Conservation (phyloP, 2,797 vertebrate genomes). For the Philypnodon macrostomus region DNA sequence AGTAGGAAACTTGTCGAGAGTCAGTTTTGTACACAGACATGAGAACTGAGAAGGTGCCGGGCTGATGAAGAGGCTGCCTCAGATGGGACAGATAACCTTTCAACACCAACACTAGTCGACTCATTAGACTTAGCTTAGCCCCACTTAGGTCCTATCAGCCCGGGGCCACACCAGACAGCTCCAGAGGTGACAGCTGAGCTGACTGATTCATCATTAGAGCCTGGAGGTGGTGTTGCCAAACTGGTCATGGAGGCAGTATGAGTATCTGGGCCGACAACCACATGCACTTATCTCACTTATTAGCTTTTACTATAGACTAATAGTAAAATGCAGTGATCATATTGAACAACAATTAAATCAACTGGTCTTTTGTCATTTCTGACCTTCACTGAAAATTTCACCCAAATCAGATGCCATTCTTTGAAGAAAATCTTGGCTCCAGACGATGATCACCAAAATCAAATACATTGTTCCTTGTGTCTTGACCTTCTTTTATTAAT, state of each 20-base stretch:
- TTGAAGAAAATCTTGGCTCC: too few species aligned
- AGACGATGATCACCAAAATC: too few species aligned
- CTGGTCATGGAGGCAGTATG: slow-evolving; percentile 43
- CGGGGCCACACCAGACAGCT: slow-evolving; percentile 39
- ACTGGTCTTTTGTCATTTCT: too few species aligned
- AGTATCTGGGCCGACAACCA: slow-evolving; percentile 30
- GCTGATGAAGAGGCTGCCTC: slow-evolving; percentile 14
- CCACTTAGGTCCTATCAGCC: slow-evolving; percentile 55
- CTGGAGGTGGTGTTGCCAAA: slow-evolving; percentile 39
- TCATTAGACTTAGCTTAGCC: slow-evolving; percentile 41
- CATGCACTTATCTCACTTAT: slow-evolving; percentile 9
- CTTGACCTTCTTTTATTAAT: too few species aligned
- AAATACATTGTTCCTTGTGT: too few species aligned
- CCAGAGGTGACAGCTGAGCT: slow-evolving; percentile 58
- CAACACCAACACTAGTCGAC: slow-evolving; percentile 35
- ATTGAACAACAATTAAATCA: too few species aligned
- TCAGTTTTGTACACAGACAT: slow-evolving; percentile 3
- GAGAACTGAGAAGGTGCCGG: slow-evolving; percentile 27
- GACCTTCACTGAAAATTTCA: too few species aligned
- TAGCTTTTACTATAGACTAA: too few species aligned
- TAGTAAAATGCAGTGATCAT: too few species aligned
- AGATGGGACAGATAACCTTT: slow-evolving; percentile 43
- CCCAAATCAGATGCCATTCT: too few species aligned
- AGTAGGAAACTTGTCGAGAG: neutral
- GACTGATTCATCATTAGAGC: slow-evolving; percentile 49